Conservation (phyloP, 2,888 invertebrate genomes). For the Candidula unifasciata region DNA sequence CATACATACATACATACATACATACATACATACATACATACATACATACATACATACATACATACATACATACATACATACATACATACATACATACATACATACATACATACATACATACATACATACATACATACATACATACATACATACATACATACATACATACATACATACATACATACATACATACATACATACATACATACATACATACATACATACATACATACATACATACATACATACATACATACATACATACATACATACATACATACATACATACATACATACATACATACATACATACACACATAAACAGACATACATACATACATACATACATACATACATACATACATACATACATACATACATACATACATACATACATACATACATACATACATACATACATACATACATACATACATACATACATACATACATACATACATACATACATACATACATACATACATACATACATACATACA, state of each 20-base stretch:
- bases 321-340: background rate
- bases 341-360: background rate
- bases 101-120: background rate
- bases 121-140: background rate
- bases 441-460: conserved; percentile 14
- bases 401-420: conserved; percentile 20
- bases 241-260: background rate
- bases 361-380: conserved; percentile 12
- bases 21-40: background rate
- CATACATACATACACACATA: too few species aligned
- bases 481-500: background rate
- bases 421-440: conserved; percentile 12
- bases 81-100: too few species aligned
- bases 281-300: too few species aligned
- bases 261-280: background rate
- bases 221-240: conserved; percentile 9
- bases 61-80: too few species aligned
- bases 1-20: conserved; percentile 3
- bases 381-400: conserved; percentile 18
- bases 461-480: background rate
- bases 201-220: conserved; percentile 17
- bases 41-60: too few species aligned
- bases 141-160: conserved; percentile 6
- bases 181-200: conserved; percentile 15
- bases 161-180: conserved; percentile 22